Percentiles rank a stretch among this genome's conserved stretches.
Evolutionary conservation across 2,113 vertebrate genomes (phyloP).

Genomic region (Micronycteris hirsuta): DNA sequence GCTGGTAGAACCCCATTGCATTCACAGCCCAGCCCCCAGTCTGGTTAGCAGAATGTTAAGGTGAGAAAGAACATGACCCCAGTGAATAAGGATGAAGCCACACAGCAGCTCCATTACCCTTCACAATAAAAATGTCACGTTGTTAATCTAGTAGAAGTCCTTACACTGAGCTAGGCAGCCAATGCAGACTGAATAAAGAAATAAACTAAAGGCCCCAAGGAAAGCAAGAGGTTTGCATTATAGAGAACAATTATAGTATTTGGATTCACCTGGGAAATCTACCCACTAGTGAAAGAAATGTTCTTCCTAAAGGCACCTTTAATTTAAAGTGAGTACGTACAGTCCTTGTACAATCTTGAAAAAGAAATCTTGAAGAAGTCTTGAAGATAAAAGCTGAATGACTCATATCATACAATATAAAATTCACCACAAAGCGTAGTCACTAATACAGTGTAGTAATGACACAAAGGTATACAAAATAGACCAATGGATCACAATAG

Average conservation of each 20-base stretch:
- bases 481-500: not conserved
- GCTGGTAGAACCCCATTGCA: not conserved
- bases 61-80: not conserved
- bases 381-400: not conserved
- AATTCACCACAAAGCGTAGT: not conserved
- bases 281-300: not conserved
- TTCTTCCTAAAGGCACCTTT: not conserved
- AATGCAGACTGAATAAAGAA: not conserved
- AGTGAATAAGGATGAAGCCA: not conserved
- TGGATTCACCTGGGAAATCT: not conserved
- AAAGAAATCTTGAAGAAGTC: not conserved
- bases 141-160: not conserved
- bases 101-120: not conserved
- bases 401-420: not conserved
- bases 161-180: not conserved
- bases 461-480: not conserved
- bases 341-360: not conserved
- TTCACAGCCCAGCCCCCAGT: not conserved
- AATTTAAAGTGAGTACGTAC: not conserved
- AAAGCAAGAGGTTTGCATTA: not conserved
- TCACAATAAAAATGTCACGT: not conserved
- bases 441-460: not conserved
- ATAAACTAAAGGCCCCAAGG: not conserved
- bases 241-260: not conserved
- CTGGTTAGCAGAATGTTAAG: not conserved